Evolutionary conservation across 2,888 invertebrate species (phyloP).

Genomic region (Patella ulyssiponensis): DNA sequence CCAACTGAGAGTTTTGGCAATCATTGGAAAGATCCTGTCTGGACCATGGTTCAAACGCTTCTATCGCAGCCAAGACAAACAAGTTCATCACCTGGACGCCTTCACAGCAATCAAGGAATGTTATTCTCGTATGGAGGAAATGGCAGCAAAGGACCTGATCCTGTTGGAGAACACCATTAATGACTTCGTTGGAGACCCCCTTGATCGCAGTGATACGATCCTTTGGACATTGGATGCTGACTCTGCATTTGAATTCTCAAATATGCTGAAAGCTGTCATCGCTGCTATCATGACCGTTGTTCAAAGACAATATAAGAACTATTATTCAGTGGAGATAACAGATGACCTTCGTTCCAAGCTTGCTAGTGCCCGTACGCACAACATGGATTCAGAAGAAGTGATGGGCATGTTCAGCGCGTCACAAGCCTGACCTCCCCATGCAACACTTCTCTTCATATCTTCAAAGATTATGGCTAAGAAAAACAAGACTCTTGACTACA

Average conservation of each 20-base stretch:
- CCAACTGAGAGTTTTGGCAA: conserved; percentile 32
- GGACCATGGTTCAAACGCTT: conserved; percentile 34
- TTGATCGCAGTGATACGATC: too few species aligned
- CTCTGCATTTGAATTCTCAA: not conserved
- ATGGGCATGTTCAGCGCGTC: conserved; percentile 36
- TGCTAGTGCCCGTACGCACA: conserved; percentile 26
- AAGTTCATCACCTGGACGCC: conserved; percentile 14
- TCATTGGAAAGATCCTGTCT: conserved; percentile 27
- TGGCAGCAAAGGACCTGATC: too few species aligned
- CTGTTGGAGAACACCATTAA: too few species aligned
- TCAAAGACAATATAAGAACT: conserved; percentile 32
- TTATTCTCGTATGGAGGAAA: too few species aligned
- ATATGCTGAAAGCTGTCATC: conserved; percentile 17
- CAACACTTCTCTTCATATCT: conserved; percentile 31
- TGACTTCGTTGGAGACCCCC: too few species aligned
- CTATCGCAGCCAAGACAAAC: conserved; percentile 23
- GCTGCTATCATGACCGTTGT: conserved; percentile 18
- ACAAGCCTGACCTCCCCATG: conserved; percentile 24
- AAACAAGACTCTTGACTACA: not conserved
- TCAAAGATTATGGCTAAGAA: conserved; percentile 24
- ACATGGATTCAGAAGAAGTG: conserved; percentile 37
- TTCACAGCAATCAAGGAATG: not conserved
- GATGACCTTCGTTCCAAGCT: not conserved
- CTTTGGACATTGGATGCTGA: too few species aligned
- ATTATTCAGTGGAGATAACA: conserved; percentile 27